Evolutionary conservation across 1,140 invertebrate genomes (phyloP).

Genomic region (Drosophila watanabei): DNA sequence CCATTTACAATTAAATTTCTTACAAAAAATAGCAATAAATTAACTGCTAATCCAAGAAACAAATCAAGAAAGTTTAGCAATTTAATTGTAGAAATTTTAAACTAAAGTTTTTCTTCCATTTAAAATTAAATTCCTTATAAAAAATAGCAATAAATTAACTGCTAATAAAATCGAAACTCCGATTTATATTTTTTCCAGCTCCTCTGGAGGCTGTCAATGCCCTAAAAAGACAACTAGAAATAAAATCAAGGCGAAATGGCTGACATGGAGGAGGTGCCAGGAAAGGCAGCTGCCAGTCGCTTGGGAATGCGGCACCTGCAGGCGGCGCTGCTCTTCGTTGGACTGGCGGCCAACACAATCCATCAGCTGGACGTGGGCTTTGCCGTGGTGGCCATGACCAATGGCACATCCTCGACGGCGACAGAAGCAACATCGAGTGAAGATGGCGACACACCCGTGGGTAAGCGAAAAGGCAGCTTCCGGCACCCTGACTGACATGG

Average conservation of each 20-base stretch:
- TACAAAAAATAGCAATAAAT: background rate
- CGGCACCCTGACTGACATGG: conserved; percentile 6
- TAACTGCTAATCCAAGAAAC: background rate
- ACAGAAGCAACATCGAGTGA: conserved; percentile 4
- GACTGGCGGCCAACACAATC: conserved; percentile 88
- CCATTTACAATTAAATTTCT: background rate
- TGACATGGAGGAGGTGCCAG: conserved; percentile 47
- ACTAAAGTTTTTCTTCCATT: background rate
- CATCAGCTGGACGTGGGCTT: conserved; percentile 90
- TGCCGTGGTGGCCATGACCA: conserved; percentile 86
- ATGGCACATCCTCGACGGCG: conserved; percentile 31
- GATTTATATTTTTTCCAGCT: conserved; percentile 9
- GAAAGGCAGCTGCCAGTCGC: conserved; percentile 53
- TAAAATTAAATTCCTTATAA: background rate
- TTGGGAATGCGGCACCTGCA: conserved; percentile 89
- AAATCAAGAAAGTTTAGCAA: background rate
- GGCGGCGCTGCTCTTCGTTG: conserved; percentile 88
- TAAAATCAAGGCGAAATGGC: conserved; percentile 15
- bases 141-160: background rate
- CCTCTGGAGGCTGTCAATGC: background rate
- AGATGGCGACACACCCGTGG: conserved; percentile 76
- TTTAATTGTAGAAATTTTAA: background rate
- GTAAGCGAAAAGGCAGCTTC: conserved; percentile 27
- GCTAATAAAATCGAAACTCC: background rate
- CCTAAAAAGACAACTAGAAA: background rate